Base-by-base conservation (phyloP, 2,113 vertebrate species). In the Taxidea taxus region DNA sequence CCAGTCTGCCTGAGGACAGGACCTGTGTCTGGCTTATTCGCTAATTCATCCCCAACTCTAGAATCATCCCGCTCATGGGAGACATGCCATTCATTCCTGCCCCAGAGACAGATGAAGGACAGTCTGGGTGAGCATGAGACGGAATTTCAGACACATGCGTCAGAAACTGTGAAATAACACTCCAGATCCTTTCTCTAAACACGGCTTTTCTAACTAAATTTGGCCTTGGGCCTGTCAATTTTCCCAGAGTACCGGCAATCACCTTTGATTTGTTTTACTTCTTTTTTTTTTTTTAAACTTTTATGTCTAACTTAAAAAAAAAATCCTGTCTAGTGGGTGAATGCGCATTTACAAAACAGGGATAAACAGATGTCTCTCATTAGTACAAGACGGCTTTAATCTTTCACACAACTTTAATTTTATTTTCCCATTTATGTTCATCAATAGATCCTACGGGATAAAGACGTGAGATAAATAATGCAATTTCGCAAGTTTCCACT, bases 291-390 rank as follows among this genome's bases (percentile, higher is more conserved):
- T 74, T 70, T 68, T 21, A 74, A 34, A 60, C 56, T 91, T 78
- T 72, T 70, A 80, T 72, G 87, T 72, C 90, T 78, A 84, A 83
- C 78, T 81, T 78, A 0, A 54, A 39, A 80, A 72, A 74, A 74
- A 62, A 92, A 70, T 4, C 51, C 80, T 34, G 25, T 96, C 98
- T 96, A 81, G 82, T 95, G 87, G 85, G 68, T 62, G 94, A 97
- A 94, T 1, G 37, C 64, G 29, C 78, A 95, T 90, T 97, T 62
- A 80, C 95, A 88, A 93, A 97, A 89, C 95, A 93, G 97, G 78
- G 98, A 94, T 49, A 97, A 98, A 68, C 98, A 98, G 98, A 98
- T 98, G 98, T 96, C 92, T 98, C 97, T 98, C 98, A 97, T 98
- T 98, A 98, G 96, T 84, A 82, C 92, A 25, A 88, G 95, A 94